phyloP scores from a whole-genome alignment of 2,888 invertebrate genomes.

The Torymus auratus region DNA sequence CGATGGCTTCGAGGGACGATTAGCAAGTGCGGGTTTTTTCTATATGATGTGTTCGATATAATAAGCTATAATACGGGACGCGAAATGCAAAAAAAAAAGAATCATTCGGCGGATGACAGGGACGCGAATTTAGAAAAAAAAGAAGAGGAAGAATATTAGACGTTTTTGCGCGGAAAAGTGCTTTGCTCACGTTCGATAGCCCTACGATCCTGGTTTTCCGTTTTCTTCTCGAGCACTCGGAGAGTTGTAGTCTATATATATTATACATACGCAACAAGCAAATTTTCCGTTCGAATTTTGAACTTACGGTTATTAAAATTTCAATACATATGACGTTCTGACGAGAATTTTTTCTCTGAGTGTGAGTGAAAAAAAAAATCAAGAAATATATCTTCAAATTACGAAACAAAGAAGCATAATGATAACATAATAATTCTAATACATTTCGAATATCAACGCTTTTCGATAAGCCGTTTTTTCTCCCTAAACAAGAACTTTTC shows the following conservation, averaged over 20 bases:
- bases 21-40: conserved; percentile 29
- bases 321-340: no score
- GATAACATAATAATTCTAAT: conserved; percentile 19
- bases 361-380: neutral
- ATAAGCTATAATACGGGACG: conserved; percentile 26
- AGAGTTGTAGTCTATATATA: neutral
- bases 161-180: conserved; percentile 42
- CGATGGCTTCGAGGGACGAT: conserved; percentile 12
- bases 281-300: no score
- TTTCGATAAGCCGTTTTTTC: neutral
- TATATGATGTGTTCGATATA: conserved; percentile 45
- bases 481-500: neutral
- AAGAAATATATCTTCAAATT: neutral
- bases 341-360: no score
- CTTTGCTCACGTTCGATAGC: conserved; percentile 55
- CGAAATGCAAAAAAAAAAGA: conserved; percentile 7
- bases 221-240: conserved; percentile 4
- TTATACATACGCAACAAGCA: no score
- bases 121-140: conserved; percentile 9
- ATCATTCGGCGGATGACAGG: conserved; percentile 30
- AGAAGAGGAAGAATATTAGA: neutral
- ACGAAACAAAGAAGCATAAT: neutral
- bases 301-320: no score
- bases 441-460: conserved; percentile 19
- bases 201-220: conserved; percentile 8